phyloP scores from a whole-genome alignment of 1,140 invertebrate genomes.

The Drosophila chauvacae region DNA sequence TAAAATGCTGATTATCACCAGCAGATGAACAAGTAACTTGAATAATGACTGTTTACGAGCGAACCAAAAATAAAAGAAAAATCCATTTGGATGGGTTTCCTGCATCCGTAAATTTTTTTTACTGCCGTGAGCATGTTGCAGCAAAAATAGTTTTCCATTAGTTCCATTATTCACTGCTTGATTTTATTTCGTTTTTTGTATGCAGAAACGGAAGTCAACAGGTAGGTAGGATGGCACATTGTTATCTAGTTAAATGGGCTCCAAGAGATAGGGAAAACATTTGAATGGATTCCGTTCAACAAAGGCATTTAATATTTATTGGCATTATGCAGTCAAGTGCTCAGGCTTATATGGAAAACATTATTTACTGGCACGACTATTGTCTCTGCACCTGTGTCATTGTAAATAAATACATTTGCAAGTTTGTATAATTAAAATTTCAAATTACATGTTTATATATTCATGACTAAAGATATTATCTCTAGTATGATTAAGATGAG shows the following conservation, averaged over 20 bases:
- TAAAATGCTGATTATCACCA: conserved; percentile 21
- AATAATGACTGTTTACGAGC: conserved; percentile 41
- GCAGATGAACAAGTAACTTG: conserved; percentile 18
- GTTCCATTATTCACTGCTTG: not conserved
- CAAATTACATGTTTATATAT: not conserved
- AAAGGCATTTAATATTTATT: conserved; percentile 23
- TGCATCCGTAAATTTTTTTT: conserved; percentile 9
- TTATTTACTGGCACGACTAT: conserved; percentile 29
- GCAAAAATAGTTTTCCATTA: conserved; percentile 10
- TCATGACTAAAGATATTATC: conserved; percentile 2
- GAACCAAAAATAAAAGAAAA: conserved; percentile 8
- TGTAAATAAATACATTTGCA: not conserved
- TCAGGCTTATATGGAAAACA: not conserved
- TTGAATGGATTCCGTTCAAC: conserved; percentile 3
- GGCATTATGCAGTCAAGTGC: conserved; percentile 25
- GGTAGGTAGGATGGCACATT: conserved; percentile 12
- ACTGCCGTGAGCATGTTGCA: conserved; percentile 8
- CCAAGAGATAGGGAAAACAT: conserved; percentile 3
- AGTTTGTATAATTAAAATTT: conserved; percentile 1
- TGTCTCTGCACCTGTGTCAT: conserved; percentile 10
- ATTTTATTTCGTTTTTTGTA: conserved; percentile 8
- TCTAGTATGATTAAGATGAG: not conserved
- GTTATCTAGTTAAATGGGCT: conserved; percentile 15
- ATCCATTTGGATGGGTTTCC: conserved; percentile 8
- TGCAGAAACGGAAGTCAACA: conserved; percentile 5